phyloP scores from a whole-genome alignment of 2,113 vertebrate genomes.

The Carassius auratus region DNA sequence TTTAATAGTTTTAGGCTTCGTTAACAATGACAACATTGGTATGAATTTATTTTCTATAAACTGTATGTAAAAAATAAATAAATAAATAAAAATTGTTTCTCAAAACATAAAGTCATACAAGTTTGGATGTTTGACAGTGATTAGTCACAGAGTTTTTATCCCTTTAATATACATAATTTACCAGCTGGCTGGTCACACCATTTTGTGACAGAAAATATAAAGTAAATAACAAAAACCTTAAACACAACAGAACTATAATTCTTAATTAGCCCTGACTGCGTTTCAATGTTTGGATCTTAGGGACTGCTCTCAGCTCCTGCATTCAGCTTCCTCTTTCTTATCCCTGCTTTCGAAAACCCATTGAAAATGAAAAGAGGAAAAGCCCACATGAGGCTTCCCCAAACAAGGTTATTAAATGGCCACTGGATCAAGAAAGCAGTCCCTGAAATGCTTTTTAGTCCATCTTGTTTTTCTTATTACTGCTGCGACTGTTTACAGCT shows the following conservation, averaged over 20 bases:
- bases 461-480: slow-evolving; percentile 29
- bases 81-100: neutral
- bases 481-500: slow-evolving; percentile 54
- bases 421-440: slow-evolving; percentile 40
- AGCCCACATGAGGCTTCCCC: slow-evolving; percentile 25
- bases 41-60: neutral
- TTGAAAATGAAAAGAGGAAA: slow-evolving; percentile 21
- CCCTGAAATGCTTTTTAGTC: slow-evolving; percentile 36
- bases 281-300: slow-evolving; percentile 4
- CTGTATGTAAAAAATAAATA: neutral
- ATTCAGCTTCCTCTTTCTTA: slow-evolving; percentile 10
- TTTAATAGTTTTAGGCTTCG: neutral
- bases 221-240: neutral
- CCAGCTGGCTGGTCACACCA: neutral
- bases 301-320: neutral
- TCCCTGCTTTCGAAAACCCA: slow-evolving; percentile 10
- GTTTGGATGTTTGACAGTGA: neutral
- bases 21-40: neutral
- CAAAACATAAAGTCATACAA: neutral
- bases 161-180: neutral
- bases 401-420: slow-evolving; percentile 43
- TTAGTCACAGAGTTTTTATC: neutral
- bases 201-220: neutral
- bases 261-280: slow-evolving; percentile 1
- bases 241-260: neutral